Percentiles rank a stretch among this genome's conserved stretches.
phyloP scores from a whole-genome alignment of 92 coral and sea anemone genomes.

The Porites divaricata region DNA sequence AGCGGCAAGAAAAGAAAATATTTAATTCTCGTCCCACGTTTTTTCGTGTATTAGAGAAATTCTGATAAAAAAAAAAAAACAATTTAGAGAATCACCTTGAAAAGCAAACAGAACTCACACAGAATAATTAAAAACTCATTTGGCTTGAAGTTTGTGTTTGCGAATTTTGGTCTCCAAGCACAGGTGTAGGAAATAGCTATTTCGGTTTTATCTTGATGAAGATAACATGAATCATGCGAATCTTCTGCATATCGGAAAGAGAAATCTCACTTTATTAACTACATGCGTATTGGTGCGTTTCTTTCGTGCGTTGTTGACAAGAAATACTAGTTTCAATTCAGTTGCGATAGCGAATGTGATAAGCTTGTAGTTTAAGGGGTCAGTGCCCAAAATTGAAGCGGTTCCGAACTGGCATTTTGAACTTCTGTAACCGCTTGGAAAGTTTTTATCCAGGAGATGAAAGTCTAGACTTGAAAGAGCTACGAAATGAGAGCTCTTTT shows the following conservation, averaged over 20 bases:
- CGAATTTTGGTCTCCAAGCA: slow-evolving; percentile 33
- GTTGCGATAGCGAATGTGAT: slow-evolving; percentile 15
- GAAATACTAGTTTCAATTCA: slow-evolving; percentile 19
- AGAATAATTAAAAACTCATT: slow-evolving; percentile 53
- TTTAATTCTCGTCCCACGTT: no score
- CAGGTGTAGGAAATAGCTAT: slow-evolving; percentile 49
- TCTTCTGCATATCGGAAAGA: slow-evolving; percentile 29
- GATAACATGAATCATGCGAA: slow-evolving; percentile 39
- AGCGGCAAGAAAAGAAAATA: no score
- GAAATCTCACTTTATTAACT: slow-evolving; percentile 35
- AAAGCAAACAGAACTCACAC: slow-evolving; percentile 36
- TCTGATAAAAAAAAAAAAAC: background rate
- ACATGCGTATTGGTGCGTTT: slow-evolving; percentile 39
- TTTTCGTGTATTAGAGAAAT: background rate
- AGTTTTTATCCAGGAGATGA: slow-evolving; percentile 32
- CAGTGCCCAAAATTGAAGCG: slow-evolving; percentile 18
- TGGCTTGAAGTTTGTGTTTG: slow-evolving; percentile 45
- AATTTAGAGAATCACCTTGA: slow-evolving; percentile 1
- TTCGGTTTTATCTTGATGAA: slow-evolving; percentile 46
- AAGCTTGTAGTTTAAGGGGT: slow-evolving; percentile 22
- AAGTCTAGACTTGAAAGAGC: slow-evolving; percentile 27
- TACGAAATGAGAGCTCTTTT: background rate
- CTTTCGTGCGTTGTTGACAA: slow-evolving; percentile 35
- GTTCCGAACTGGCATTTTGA: slow-evolving; percentile 28
- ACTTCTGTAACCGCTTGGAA: slow-evolving; percentile 39